Base-by-base conservation (phyloP, 92 coral and sea anemone genomes). In the Micromussa lordhowensis region DNA sequence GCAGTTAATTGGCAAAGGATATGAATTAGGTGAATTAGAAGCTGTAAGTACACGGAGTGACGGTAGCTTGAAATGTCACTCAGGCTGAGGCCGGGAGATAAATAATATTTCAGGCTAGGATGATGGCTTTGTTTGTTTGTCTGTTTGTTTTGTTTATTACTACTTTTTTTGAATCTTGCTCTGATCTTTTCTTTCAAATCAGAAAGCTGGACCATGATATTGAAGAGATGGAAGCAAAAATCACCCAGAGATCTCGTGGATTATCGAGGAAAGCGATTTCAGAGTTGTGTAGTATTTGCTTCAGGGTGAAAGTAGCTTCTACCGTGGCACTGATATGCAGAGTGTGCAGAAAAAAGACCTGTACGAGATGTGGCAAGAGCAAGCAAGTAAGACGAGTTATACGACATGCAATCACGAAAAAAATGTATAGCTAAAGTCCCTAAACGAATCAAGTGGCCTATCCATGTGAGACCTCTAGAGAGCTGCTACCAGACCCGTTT, bases 281-380 rank as follows among this genome's bases (percentile, higher is more conserved):
- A 54, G 22, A 84, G 15, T 21, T 24, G 21, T 84, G 87, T 28
- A 31, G 57, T 34, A 49, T 84, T 36, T 84, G 87, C 36, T 73
- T 72, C 19, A 84, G 26, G 31, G 87, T 73, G 5, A 84, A 84
- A 55, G 87, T 84, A 1, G 87, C 87, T 14, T 26, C 87, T 22
- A 71, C 80, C 22, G 15, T n/a, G 2, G 80, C 19, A 4, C 57
- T 84, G 57, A 13, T 73, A 70, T 84, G 87, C 35, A 80, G 11
- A 19, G 48, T 16, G 31, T 84, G 87, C 80, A 32, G 36, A 35
- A 71, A 84, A 84, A 84, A 73, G 80, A 51, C 87, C 19, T 84
- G 87, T 36, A 36, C 54, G 8, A 71, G 80, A 73, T 84, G 87
- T 19, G 87, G 79, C 53, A 84, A 71, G 18, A 71, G 32, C 17